These are phyloP conservation scores for Branchellion lobata DNA, from an alignment of 2,888 invertebrate genomes.

Conservation along the genomic window DNA sequence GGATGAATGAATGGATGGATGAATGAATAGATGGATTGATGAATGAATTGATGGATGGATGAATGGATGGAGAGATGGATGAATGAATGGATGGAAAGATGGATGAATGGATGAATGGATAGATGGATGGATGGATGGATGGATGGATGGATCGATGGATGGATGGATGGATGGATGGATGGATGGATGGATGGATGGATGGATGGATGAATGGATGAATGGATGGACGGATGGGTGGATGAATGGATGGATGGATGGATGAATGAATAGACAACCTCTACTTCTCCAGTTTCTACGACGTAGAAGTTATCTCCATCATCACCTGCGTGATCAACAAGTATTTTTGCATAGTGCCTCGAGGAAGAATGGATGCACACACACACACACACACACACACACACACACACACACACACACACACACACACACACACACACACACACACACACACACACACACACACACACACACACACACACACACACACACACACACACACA, in stretches of 20 bases:
- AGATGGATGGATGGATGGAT: too few relatives aligned
- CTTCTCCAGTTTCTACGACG: conserved; percentile 95
- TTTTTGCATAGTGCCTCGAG: not conserved
- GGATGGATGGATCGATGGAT: too few relatives aligned
- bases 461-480: conserved; percentile 42
- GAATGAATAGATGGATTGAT: too few relatives aligned
- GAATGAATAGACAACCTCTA: conserved; percentile 69
- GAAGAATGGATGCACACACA: not conserved
- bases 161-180: too few relatives aligned
- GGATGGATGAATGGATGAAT: too few relatives aligned
- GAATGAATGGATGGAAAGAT: too few relatives aligned
- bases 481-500: conserved; percentile 43
- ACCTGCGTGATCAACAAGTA: conserved; percentile 61
- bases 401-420: not conserved
- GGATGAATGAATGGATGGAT: too few relatives aligned
- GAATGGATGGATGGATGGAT: not conserved
- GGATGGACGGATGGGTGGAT: too few relatives aligned
- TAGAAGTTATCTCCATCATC: conserved; percentile 99
- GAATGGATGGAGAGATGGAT: too few relatives aligned
- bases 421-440: conserved; percentile 12
- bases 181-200: too few relatives aligned
- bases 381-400: not conserved
- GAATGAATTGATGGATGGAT: too few relatives aligned
- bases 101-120: too few relatives aligned
- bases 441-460: conserved; percentile 23